Conservation (phyloP, 2,888 invertebrate genomes). For the Leptinotarsa rubiginosa region DNA sequence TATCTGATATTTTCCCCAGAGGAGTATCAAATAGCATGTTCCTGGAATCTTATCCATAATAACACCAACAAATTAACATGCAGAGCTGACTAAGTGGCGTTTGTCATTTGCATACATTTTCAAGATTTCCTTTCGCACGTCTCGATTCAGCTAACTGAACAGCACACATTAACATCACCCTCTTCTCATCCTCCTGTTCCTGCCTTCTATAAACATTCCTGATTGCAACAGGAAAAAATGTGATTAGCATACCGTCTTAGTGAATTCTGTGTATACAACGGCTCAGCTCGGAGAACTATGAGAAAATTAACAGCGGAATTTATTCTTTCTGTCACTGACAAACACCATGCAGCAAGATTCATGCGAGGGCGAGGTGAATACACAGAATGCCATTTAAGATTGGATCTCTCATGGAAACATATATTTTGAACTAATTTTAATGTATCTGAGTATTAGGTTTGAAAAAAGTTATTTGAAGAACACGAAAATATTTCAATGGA, state of each 20-base stretch:
- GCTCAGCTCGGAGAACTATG: conserved; percentile 30
- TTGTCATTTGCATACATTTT: conserved; percentile 57
- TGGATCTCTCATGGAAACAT: too few species aligned
- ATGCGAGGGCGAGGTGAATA: too few species aligned
- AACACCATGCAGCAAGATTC: not conserved
- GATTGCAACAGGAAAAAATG: conserved; percentile 45
- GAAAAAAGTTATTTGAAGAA: too few species aligned
- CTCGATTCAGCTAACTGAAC: conserved; percentile 37
- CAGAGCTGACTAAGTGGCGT: conserved; percentile 53
- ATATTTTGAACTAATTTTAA: too few species aligned
- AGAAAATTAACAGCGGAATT: conserved; percentile 37
- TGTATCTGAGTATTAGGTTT: too few species aligned
- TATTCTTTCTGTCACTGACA: conserved; percentile 22
- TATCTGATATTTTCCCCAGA: conserved; percentile 56
- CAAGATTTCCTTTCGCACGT: conserved; percentile 48
- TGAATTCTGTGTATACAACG: conserved; percentile 34
- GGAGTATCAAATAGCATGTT: conserved; percentile 57
- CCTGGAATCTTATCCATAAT: conserved; percentile 57
- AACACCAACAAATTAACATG: conserved; percentile 58
- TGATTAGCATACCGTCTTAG: conserved; percentile 43
- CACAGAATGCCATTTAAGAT: too few species aligned
- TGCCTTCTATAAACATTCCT: conserved; percentile 44
- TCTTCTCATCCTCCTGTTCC: conserved; percentile 22
- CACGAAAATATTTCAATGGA: too few species aligned
- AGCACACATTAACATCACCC: conserved; percentile 42